A percentile compares a stretch with the other conserved stretches of the same genome.
Conservation (phyloP, 2,113 vertebrate species). For the Lophura nycthemera region DNA sequence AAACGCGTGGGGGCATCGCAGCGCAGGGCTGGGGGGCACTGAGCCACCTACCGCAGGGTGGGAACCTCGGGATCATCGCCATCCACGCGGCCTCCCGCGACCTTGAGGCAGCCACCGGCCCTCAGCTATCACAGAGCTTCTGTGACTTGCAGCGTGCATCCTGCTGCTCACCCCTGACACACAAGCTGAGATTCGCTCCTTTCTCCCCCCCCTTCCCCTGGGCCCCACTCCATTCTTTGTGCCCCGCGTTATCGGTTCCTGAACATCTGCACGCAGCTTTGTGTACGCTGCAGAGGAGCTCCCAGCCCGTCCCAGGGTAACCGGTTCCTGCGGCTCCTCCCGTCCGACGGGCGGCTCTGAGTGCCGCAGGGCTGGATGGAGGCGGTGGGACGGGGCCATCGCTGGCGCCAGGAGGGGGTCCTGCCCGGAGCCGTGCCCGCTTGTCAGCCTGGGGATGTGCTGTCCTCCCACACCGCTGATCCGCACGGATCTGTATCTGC, state of each 20-base stretch:
- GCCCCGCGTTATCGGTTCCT: too few species aligned
- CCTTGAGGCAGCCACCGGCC: not conserved
- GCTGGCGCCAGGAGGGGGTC: not conserved
- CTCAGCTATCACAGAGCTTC: not conserved
- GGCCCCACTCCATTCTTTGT: not conserved
- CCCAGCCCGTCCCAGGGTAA: too few species aligned
- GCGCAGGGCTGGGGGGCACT: not conserved
- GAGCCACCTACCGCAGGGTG: not conserved
- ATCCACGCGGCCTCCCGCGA: not conserved
- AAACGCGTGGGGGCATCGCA: rapidly evolving
- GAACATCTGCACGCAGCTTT: too few species aligned
- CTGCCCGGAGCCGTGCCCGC: too few species aligned
- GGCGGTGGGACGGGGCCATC: too few species aligned
- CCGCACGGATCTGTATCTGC: not conserved
- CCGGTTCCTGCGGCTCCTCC: too few species aligned
- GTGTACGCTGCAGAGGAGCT: too few species aligned
- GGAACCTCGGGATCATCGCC: not conserved
- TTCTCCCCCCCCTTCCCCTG: not conserved
- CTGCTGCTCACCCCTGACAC: not conserved
- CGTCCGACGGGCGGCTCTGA: too few species aligned
- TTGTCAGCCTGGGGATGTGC: not conserved
- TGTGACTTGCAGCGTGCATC: not conserved
- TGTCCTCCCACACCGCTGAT: too few species aligned
- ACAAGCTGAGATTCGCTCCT: not conserved
- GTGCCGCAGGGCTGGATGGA: too few species aligned